Base-by-base conservation (phyloP, 2,888 invertebrate species). In the Lapara coniferarum region DNA sequence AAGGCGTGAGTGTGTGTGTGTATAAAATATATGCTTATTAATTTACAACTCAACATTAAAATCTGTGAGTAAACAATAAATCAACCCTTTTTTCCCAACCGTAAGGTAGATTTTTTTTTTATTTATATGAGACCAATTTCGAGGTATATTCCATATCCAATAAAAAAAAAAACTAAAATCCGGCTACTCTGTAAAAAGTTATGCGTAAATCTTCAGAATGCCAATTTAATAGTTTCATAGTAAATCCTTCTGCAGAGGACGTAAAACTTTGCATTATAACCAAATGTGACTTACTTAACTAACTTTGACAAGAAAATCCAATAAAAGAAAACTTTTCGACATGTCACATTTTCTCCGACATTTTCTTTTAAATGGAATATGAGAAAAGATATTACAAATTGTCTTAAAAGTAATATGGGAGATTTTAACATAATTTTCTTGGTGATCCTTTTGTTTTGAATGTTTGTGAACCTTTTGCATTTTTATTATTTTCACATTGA, bases 291-390 rank as follows among this genome's bases (percentile, higher is more conserved):
- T 19, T 49, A 56, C 16, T 56, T 56, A 66, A 66, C 14, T 49
- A 44, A 49, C 66, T 19, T 66, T 49, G 25, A 66, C 49, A 66
- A 12, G 66, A 46, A 66, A 49, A 49, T 72, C 71, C 71, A 72
- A 72, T 72, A 72, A 72, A 49, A 68, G 69, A 37, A 56, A 57
- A 69, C 57, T 68, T 66, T 8, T 30, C 57, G 19, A 56, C 30
- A 30, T 37, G 12, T 58, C 30, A 13, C 8, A 58, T 37, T 58
- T 51, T 58, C 57, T 14, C 3, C n/a, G 37, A 8, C 51, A 30
- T n/a, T 58, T n/a, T 12, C 30, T 37, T 8, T 30, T 25, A 25
- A 58, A 37, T 58, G 6, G 14, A 37, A 30, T 13, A 56, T 13
- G 14, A 57, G 25, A 14, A 37, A n/a, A 30, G 30, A 14, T 37